These are phyloP conservation scores for Bombylius discolor DNA, from an alignment of 2,888 invertebrate species.

Conservation along the genomic window DNA sequence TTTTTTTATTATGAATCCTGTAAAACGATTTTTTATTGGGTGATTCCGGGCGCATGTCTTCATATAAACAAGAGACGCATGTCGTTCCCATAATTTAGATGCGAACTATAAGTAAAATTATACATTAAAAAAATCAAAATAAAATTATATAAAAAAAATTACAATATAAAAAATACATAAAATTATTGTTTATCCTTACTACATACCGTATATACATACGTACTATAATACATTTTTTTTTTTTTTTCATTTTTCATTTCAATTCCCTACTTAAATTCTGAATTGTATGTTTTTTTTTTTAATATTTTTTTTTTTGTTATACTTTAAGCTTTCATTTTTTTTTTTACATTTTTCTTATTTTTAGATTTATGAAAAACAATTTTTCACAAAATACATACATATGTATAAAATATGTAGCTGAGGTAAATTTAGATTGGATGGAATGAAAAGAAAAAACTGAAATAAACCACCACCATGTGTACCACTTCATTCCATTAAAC, in stretches of 20 bases:
- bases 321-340: neutral
- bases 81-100: constrained; percentile 1
- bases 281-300: neutral
- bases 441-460: too few relatives aligned
- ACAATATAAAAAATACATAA: too few relatives aligned
- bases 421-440: too few relatives aligned
- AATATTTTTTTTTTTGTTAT: neutral
- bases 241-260: neutral
- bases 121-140: neutral
- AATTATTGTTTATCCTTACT: neutral
- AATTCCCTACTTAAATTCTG: neutral
- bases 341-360: constrained; percentile 16
- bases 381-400: constrained; percentile 25
- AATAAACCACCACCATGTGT: too few relatives aligned
- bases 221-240: neutral
- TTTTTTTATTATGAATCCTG: constrained; percentile 23
- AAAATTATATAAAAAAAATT: neutral
- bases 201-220: neutral
- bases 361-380: constrained; percentile 33
- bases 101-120: neutral
- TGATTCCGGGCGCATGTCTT: constrained; percentile 25
- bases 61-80: constrained; percentile 19
- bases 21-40: constrained; percentile 26
- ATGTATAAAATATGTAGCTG: too few relatives aligned
- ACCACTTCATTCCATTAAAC: too few relatives aligned